Evolutionary conservation across 2,113 vertebrate species (phyloP).

Genomic region (Prunella fulvescens): DNA sequence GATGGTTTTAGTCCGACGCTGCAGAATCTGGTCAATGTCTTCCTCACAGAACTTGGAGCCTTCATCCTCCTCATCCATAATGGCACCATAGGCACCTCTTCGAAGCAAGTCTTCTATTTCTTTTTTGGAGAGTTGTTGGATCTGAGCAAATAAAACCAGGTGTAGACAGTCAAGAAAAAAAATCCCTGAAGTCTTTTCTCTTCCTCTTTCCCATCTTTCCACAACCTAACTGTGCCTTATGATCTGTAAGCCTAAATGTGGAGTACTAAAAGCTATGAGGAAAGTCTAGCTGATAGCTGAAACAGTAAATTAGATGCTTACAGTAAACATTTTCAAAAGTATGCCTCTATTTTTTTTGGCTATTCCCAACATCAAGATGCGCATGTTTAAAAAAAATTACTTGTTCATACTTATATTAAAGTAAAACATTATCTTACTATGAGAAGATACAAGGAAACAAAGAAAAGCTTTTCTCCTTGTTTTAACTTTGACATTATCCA

Average conservation of each 20-base stretch:
- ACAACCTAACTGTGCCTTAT: neutral
- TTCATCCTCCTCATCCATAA: slow-evolving; percentile 98
- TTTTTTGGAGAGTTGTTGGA: slow-evolving; percentile 95
- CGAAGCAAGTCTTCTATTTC: slow-evolving; percentile 96
- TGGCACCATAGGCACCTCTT: slow-evolving; percentile 94
- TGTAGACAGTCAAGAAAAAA: neutral
- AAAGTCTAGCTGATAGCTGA: neutral
- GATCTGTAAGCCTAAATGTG: neutral
- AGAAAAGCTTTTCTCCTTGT: neutral
- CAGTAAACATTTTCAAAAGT: neutral
- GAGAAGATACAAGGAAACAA: neutral
- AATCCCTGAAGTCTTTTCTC: neutral
- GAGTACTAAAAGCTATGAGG: neutral
- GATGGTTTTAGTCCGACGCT: slow-evolving; percentile 96
- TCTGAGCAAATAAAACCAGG: slow-evolving; percentile 34
- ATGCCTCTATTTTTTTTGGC: neutral
- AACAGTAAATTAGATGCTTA: neutral
- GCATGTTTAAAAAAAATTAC: rapidly evolving
- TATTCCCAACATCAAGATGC: neutral
- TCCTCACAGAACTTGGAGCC: slow-evolving; percentile 99
- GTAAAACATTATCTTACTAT: neutral
- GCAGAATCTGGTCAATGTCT: slow-evolving; percentile 97
- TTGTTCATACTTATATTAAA: neutral
- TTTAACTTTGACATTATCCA: neutral
- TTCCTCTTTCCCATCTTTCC: neutral